phyloP scores from a whole-genome alignment of 1,140 invertebrate species.

The Bombus ignitus region DNA sequence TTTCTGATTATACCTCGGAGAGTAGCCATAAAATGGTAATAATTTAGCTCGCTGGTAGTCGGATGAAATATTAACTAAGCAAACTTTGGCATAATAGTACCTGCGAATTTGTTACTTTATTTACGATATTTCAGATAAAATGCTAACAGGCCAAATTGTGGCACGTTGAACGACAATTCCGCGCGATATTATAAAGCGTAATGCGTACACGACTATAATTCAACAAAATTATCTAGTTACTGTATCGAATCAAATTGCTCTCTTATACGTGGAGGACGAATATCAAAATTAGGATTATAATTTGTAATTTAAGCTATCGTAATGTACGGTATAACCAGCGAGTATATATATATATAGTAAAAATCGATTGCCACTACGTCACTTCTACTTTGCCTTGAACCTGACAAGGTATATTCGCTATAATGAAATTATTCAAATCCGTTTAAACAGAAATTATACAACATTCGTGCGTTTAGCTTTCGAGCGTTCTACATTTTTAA shows the following conservation, averaged over 20 bases:
- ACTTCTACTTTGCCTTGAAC: slow-evolving; percentile 3
- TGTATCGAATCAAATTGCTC: neutral
- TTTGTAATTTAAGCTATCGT: neutral
- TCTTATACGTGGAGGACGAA: neutral
- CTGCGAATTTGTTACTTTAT: too few relatives aligned
- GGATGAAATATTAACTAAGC: neutral
- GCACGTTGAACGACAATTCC: too few relatives aligned
- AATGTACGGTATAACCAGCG: neutral
- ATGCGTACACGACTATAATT: too few relatives aligned
- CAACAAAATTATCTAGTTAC: neutral
- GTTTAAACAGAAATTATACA: neutral
- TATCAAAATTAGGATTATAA: neutral
- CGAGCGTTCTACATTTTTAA: too few relatives aligned
- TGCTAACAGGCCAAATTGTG: too few relatives aligned
- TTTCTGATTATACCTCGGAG: neutral
- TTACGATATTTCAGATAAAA: too few relatives aligned
- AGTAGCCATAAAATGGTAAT: neutral
- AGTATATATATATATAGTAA: neutral
- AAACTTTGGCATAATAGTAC: neutral
- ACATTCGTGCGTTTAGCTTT: too few relatives aligned
- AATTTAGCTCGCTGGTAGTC: neutral
- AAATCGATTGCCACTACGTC: neutral
- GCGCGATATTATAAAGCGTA: too few relatives aligned
- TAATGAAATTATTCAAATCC: neutral
- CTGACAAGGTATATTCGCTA: neutral